These are phyloP conservation scores for Drosophila basisetae DNA, from an alignment of 2,888 invertebrate species.

Conservation along the genomic window DNA sequence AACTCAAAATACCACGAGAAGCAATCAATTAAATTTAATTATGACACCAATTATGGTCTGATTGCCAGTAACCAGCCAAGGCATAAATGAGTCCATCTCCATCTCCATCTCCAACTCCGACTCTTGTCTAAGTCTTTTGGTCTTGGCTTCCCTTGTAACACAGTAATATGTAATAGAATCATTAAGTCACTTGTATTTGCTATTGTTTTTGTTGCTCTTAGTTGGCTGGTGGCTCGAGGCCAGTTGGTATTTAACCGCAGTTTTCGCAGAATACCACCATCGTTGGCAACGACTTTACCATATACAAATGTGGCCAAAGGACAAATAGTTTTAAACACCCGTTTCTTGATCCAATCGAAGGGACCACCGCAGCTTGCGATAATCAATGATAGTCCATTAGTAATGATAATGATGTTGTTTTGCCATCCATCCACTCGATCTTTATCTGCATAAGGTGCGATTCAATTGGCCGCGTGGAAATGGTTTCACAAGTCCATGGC, in stretches of 20 bases:
- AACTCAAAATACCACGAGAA: constrained; percentile 31
- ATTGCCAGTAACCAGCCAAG: constrained; percentile 57
- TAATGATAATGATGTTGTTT: constrained; percentile 5
- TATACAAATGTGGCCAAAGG: constrained; percentile 49
- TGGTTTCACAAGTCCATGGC: constrained; percentile 26
- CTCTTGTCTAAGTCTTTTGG: neutral
- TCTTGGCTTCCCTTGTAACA: constrained; percentile 6
- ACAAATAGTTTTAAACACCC: constrained; percentile 68
- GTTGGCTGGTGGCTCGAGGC: constrained; percentile 6
- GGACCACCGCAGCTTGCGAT: constrained; percentile 30
- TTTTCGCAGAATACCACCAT: constrained; percentile 69
- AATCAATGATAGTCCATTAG: neutral
- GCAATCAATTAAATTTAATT: constrained; percentile 81
- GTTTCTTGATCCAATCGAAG: constrained; percentile 18
- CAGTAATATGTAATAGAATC: constrained; percentile 72
- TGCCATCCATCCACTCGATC: neutral
- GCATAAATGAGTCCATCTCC: constrained; percentile 46
- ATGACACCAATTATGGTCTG: constrained; percentile 80
- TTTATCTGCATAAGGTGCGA: constrained; percentile 75
- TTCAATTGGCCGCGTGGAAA: constrained; percentile 51
- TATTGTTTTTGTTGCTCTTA: neutral
- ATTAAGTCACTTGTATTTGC: constrained; percentile 50
- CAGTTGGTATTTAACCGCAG: neutral
- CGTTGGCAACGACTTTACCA: constrained; percentile 26
- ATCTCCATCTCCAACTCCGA: constrained; percentile 11